These are phyloP conservation scores for Drosophila pandora DNA, from an alignment of 1,140 invertebrate species.

Conservation along the genomic window DNA sequence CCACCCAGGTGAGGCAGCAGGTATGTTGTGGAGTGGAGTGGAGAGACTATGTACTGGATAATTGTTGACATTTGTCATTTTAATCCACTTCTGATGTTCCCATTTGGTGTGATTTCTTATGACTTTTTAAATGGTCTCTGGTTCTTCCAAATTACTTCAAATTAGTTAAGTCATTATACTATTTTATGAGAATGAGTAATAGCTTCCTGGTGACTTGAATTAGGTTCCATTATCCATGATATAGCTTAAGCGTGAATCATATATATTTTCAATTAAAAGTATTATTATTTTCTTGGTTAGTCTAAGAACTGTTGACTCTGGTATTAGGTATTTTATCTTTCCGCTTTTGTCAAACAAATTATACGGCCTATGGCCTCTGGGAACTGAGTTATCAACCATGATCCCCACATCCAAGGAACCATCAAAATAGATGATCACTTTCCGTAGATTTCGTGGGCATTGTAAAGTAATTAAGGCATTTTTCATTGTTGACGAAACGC, in stretches of 20 bases:
- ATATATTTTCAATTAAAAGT: neutral
- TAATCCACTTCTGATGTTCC: constrained; percentile 30
- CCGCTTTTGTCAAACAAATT: constrained; percentile 13
- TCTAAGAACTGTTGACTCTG: constrained; percentile 30
- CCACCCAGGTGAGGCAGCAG: constrained; percentile 37
- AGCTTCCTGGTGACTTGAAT: neutral
- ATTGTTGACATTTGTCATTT: constrained; percentile 31
- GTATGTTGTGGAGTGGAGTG: constrained; percentile 32
- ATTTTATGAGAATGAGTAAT: neutral
- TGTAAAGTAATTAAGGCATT: constrained; percentile 38
- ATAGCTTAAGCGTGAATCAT: neutral
- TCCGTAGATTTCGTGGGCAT: constrained; percentile 8
- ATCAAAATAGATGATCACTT: constrained; percentile 24
- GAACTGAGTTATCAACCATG: constrained; percentile 32
- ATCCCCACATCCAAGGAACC: constrained; percentile 1
- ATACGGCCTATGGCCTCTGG: constrained; percentile 23
- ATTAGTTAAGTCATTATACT: neutral
- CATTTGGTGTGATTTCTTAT: neutral
- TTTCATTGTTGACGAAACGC: constrained; percentile 18
- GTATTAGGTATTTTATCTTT: constrained; percentile 24
- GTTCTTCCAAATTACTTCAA: neutral
- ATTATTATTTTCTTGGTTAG: constrained; percentile 23
- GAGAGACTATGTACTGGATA: constrained; percentile 21
- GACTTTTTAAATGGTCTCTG: neutral
- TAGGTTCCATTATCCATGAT: neutral